Base-by-base conservation (phyloP, 2,888 invertebrate species). In the Enchytraeus crypticus region DNA sequence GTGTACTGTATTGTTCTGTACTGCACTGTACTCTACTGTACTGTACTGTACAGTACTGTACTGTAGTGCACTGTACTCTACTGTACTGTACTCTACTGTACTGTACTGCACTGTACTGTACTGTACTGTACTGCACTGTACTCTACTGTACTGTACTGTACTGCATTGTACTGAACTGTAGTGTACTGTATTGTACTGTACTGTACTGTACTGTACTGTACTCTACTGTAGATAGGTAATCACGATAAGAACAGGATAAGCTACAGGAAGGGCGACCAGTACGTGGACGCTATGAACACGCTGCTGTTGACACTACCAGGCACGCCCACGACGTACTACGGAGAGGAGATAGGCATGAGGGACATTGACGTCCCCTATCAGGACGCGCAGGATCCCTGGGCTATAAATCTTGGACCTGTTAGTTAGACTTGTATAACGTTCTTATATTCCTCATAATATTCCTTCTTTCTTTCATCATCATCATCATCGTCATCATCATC, bases 321-420 rank as follows among this genome's bases (percentile, higher is more conserved):
- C 51, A 85, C 88, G 3, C 87, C 90, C 0, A 85, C 92, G 8
- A 88, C 89, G 0, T 93, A 93, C 74, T 88, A 90, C 71, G 92
- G 90, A 0, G 90, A 91, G 77, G 92, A 93, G 82, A 85, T 91
- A 58, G 90, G 87, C 5, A 87, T 90, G 88, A 81, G 82, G 0
- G 85, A 89, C 73, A 58, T 64, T n/a, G 51, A 65, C 30, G 71
- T 76, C 46, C 58, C 70, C 21, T 73, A 67, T 55, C 59, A 71
- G 5, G 68, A 72, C 29, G 72, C 73, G 0, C 65, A 70, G 32
- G 77, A 77, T 53, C 73, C 74, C 0, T 68, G 63, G 51, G 74
- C 72, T 2, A 65, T 63, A 23, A 64, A 65, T 45, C 55, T 55
- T 51, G 71, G 71, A 45, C 59, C 65, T 53, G 67, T 69, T 30